phyloP scores from a whole-genome alignment of 2,113 vertebrate genomes.

The Lagenorhynchus albirostris region DNA sequence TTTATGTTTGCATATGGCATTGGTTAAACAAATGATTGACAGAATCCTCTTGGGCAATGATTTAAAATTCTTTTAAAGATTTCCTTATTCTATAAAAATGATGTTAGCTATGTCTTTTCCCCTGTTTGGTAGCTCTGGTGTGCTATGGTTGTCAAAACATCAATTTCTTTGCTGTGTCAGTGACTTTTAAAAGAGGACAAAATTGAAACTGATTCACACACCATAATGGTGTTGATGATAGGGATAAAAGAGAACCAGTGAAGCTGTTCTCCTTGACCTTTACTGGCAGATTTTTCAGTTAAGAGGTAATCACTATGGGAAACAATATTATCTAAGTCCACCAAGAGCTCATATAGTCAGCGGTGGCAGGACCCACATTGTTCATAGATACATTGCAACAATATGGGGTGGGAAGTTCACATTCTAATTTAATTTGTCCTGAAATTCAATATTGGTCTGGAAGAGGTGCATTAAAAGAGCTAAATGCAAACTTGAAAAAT shows the following conservation, averaged over 20 bases:
- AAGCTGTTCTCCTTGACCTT: constrained; percentile 25
- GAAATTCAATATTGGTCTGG: neutral
- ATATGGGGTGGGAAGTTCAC: neutral
- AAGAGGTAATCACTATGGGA: neutral
- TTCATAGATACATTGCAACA: neutral
- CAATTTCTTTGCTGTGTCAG: neutral
- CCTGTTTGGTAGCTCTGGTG: neutral
- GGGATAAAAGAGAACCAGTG: neutral
- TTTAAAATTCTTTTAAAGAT: neutral
- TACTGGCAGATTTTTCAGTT: neutral
- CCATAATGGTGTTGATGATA: neutral
- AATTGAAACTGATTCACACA: neutral
- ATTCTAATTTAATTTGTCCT: neutral
- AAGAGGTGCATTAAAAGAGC: neutral
- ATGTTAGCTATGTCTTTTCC: neutral
- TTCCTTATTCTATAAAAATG: neutral
- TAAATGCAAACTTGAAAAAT: neutral
- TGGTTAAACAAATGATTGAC: neutral
- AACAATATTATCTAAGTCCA: neutral
- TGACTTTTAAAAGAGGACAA: constrained; percentile 25
- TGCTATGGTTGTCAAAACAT: neutral
- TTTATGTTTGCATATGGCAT: neutral
- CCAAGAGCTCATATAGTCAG: neutral
- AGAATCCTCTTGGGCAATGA: neutral
- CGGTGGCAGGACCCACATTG: fast-evolving